A percentile compares a stretch with the other conserved stretches of the same genome.
These are phyloP conservation scores for Oreotrochilus melanogaster DNA, from an alignment of 2,113 vertebrate genomes.

Conservation along the genomic window DNA sequence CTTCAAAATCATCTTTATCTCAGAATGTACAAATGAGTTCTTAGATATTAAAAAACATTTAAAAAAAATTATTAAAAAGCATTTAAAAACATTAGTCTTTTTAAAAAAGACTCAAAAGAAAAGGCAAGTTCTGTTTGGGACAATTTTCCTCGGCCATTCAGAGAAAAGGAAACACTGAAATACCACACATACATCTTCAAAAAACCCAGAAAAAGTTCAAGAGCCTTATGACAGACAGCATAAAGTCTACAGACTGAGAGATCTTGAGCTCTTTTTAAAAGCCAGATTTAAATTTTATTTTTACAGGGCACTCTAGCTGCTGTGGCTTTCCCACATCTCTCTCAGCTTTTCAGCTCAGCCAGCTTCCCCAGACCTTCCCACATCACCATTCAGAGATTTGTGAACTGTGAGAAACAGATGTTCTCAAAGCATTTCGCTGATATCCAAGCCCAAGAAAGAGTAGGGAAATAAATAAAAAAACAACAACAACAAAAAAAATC, in stretches of 20 bases:
- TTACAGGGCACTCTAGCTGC: not conserved
- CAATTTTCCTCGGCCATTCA: not conserved
- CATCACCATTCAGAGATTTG: conserved; percentile 28
- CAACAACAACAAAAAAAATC: not conserved
- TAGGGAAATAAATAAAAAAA: not conserved
- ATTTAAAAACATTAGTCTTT: not conserved
- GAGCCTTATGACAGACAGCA: not conserved
- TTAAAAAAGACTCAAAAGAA: not conserved
- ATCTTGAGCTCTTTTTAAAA: not conserved
- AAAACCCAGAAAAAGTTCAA: not conserved
- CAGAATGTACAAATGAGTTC: not conserved
- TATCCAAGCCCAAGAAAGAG: not conserved
- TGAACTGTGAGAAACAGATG: conserved; percentile 57
- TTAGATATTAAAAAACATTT: not conserved
- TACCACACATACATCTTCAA: not conserved
- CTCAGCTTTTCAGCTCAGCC: not conserved
- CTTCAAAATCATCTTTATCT: not conserved
- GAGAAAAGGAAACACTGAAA: not conserved
- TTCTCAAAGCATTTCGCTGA: conserved; percentile 3
- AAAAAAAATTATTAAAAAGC: not conserved
- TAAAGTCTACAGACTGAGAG: not conserved
- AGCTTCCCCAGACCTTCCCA: conserved; percentile 54
- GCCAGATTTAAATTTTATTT: conserved; percentile 18
- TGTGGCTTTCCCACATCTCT: conserved; percentile 23
- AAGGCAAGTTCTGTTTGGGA: not conserved